phyloP scores from a whole-genome alignment of 2,888 invertebrate species.

The Lymantria dispar region DNA sequence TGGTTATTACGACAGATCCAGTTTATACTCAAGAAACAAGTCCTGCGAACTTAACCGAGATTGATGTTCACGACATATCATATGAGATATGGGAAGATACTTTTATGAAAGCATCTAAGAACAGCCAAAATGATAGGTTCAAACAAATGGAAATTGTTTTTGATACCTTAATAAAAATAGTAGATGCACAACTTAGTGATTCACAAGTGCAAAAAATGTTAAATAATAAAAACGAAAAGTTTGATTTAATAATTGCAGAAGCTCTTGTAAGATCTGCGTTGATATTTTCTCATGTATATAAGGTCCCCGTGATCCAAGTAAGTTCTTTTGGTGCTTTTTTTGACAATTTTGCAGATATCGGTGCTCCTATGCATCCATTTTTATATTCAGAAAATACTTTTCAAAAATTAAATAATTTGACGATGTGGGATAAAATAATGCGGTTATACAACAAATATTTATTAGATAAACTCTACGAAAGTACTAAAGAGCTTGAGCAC shows the following conservation, averaged over 20 bases:
- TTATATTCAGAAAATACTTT: not conserved
- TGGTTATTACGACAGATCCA: conserved; percentile 64
- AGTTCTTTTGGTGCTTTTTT: conserved; percentile 38
- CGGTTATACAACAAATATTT: conserved; percentile 1
- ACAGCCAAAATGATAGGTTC: conserved; percentile 9
- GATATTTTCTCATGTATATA: conserved; percentile 36
- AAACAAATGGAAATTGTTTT: conserved; percentile 11
- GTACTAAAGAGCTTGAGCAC: not conserved
- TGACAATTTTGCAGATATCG: conserved; percentile 26
- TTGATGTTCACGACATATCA: conserved; percentile 51
- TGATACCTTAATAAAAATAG: conserved; percentile 10
- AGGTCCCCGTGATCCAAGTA: conserved; percentile 46
- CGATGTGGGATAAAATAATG: conserved; percentile 1
- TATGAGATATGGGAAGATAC: conserved; percentile 33
- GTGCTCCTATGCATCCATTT: not conserved
- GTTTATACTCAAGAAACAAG: conserved; percentile 39
- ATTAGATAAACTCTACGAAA: not conserved
- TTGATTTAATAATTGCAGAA: conserved; percentile 45
- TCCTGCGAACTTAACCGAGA: conserved; percentile 60
- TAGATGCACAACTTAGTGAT: conserved; percentile 23
- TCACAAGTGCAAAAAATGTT: conserved; percentile 20
- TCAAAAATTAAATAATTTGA: conserved; percentile 1
- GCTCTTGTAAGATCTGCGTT: conserved; percentile 31
- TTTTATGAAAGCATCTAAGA: conserved; percentile 4
- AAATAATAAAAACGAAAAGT: conserved; percentile 10